Evolutionary conservation across 2,888 invertebrate genomes (phyloP).

Genomic region (Sarcophaga subvicina): DNA sequence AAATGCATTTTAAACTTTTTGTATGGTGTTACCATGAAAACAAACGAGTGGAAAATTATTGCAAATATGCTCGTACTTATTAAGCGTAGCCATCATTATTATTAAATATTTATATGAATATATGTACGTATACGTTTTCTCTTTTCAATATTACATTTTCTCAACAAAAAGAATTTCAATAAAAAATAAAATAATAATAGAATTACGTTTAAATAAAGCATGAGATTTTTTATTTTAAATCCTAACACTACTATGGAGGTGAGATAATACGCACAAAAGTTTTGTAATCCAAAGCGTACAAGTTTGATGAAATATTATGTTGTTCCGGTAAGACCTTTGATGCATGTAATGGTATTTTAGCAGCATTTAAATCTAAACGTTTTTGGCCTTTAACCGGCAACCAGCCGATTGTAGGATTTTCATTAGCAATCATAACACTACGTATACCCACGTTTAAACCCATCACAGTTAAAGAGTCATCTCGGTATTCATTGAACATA

Average conservation of each 20-base stretch:
- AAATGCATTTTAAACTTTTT: slow-evolving; percentile 58
- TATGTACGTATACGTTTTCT: slow-evolving; percentile 18
- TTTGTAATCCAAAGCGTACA: slow-evolving; percentile 63
- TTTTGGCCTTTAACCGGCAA: slow-evolving; percentile 86
- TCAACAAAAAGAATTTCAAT: slow-evolving; percentile 31
- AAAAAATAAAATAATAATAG: slow-evolving; percentile 32
- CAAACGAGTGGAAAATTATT: slow-evolving; percentile 17
- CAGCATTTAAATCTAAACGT: slow-evolving; percentile 59
- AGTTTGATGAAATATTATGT: slow-evolving; percentile 56
- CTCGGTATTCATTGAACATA: slow-evolving; percentile 86
- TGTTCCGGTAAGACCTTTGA: slow-evolving; percentile 33
- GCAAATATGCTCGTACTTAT: slow-evolving; percentile 35
- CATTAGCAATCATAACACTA: slow-evolving; percentile 88
- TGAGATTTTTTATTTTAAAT: not conserved
- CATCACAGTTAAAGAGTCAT: slow-evolving; percentile 78
- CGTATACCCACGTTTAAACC: slow-evolving; percentile 86
- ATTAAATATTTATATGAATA: slow-evolving; percentile 48
- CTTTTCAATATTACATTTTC: slow-evolving; percentile 45
- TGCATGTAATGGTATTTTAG: slow-evolving; percentile 2
- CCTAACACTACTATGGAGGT: not conserved
- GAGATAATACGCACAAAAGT: slow-evolving; percentile 55
- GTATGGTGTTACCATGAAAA: slow-evolving; percentile 35
- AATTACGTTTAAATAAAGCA: not conserved
- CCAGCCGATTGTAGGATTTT: slow-evolving; percentile 87
- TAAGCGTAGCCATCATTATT: slow-evolving; percentile 46